Conservation (phyloP, 1,140 invertebrate genomes). For the Rhynchophorus ferrugineus region DNA sequence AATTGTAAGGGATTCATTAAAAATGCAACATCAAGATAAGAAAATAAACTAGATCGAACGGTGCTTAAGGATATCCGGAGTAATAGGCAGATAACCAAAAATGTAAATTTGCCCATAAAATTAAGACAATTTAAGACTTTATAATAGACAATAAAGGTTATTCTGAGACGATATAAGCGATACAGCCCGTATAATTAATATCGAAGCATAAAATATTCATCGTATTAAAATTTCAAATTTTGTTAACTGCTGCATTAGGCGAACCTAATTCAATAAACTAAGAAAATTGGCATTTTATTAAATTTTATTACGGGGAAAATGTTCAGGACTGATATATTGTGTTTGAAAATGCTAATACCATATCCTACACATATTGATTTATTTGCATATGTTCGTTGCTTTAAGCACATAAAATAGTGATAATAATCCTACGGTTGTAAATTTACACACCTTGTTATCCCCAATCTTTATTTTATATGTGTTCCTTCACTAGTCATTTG, state of each 20-base stretch:
- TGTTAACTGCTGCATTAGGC: slow-evolving; percentile 11
- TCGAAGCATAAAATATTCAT: slow-evolving; percentile 12
- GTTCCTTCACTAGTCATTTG: no score
- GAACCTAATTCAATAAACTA: slow-evolving; percentile 10
- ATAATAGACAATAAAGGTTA: slow-evolving; percentile 10
- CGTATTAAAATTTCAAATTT: slow-evolving; percentile 14
- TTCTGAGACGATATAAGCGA: slow-evolving; percentile 6
- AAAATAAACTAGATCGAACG: no score
- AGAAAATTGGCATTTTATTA: slow-evolving; percentile 8
- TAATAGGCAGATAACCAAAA: no score
- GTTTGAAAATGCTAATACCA: neutral
- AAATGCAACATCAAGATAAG: no score
- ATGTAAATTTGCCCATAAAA: neutral
- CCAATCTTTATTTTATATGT: no score
- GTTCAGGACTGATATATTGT: no score
- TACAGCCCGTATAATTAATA: slow-evolving; percentile 11
- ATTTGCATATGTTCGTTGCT: neutral
- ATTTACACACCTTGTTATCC: no score
- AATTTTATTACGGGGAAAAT: slow-evolving; percentile 5
- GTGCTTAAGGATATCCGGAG: no score
- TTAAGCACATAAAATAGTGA: neutral
- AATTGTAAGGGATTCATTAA: no score
- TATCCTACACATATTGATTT: neutral
- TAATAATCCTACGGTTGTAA: no score
- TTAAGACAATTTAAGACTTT: slow-evolving; percentile 3